Percentiles rank a stretch among this genome's conserved stretches.
Evolutionary conservation across 2,113 vertebrate genomes (phyloP).

Genomic region (Chlamydotis undulata): DNA sequence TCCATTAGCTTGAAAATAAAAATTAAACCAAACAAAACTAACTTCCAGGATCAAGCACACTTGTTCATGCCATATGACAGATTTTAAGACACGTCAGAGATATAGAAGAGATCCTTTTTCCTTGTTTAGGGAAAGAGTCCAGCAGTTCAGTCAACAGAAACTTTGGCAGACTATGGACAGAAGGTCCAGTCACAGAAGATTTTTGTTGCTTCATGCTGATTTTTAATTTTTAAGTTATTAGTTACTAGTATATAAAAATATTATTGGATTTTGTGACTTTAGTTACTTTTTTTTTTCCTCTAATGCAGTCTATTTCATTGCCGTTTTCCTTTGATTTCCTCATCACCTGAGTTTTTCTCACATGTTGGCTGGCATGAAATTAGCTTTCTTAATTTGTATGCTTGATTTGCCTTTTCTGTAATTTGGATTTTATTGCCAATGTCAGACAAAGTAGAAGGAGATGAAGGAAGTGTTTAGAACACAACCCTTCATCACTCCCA

Average conservation of each 20-base stretch:
- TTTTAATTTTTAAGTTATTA: not conserved
- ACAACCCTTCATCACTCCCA: not conserved
- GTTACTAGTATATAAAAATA: not conserved
- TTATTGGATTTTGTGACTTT: not conserved
- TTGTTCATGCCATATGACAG: not conserved
- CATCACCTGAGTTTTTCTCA: not conserved
- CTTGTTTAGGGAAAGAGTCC: not conserved
- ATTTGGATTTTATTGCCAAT: conserved; percentile 24
- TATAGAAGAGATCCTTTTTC: not conserved
- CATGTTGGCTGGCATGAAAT: not conserved
- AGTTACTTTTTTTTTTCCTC: not conserved
- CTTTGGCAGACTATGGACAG: not conserved
- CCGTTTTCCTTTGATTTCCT: conserved; percentile 16
- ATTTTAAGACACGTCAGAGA: not conserved
- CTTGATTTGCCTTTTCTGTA: not conserved
- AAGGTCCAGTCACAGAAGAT: not conserved
- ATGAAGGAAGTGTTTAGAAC: not conserved
- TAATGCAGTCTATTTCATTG: not conserved
- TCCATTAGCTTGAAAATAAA: not conserved
- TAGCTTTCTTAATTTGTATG: conserved; percentile 31
- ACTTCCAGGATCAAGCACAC: not conserved
- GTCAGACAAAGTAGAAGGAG: not conserved
- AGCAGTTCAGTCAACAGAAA: not conserved
- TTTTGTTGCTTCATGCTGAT: not conserved
- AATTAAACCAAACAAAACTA: not conserved